Conservation (phyloP, 2,888 invertebrate species). For the Laothoe populi region DNA sequence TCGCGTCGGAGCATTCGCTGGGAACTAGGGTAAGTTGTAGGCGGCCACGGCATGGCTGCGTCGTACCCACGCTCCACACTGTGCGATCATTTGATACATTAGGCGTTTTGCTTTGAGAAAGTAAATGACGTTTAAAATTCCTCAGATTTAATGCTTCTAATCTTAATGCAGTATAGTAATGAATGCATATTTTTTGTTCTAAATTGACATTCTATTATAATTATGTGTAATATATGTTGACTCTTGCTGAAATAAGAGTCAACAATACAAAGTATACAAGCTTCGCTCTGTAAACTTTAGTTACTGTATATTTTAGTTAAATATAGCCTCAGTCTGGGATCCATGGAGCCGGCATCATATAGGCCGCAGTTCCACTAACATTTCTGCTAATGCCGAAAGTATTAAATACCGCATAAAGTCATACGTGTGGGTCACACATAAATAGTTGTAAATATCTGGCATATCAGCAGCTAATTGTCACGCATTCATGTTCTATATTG, state of each 20-base stretch:
- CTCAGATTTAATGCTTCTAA: too few species aligned
- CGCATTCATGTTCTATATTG: background rate
- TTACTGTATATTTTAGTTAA: too few species aligned
- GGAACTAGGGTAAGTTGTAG: slow-evolving; percentile 52
- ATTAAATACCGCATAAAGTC: slow-evolving; percentile 74
- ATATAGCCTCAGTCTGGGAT: too few species aligned
- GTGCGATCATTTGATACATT: background rate
- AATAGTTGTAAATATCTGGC: slow-evolving; percentile 3
- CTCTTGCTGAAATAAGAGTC: too few species aligned
- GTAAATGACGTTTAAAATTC: too few species aligned
- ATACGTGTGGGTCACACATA: slow-evolving; percentile 59
- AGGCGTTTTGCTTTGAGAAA: background rate
- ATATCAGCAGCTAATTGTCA: too few species aligned
- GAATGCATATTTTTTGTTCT: too few species aligned
- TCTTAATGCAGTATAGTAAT: too few species aligned
- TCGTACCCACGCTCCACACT: slow-evolving; percentile 5
- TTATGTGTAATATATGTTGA: too few species aligned
- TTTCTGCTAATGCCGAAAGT: slow-evolving; percentile 74
- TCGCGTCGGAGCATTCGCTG: slow-evolving; percentile 41
- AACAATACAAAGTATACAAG: too few species aligned
- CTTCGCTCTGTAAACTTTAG: too few species aligned
- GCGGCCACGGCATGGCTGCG: slow-evolving; percentile 30
- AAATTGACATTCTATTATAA: too few species aligned
- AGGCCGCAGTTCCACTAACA: slow-evolving; percentile 50
- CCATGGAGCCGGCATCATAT: slow-evolving; percentile 51